A percentile compares a stretch with the other conserved stretches of the same genome.
These are phyloP conservation scores for Cyprinodon tularosa DNA, from an alignment of 2,113 vertebrate genomes.

Conservation along the genomic window DNA sequence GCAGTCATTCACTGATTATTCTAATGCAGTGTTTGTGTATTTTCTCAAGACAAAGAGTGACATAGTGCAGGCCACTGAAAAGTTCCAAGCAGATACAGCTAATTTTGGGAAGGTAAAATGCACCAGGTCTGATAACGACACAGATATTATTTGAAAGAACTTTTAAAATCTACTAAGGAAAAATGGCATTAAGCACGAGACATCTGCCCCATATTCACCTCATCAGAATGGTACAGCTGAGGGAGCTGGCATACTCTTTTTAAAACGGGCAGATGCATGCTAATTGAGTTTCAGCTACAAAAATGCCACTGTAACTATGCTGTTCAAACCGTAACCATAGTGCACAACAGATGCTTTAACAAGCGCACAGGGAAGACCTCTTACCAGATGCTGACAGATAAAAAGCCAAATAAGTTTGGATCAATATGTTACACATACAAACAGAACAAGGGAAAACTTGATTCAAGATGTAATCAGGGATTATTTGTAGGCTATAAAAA, in stretches of 20 bases:
- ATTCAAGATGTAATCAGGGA: neutral
- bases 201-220: neutral
- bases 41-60: too few species aligned
- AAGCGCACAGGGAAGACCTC: neutral
- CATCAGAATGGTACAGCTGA: neutral
- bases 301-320: neutral
- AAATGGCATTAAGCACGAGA: neutral
- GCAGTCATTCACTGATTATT: too few species aligned
- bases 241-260: neutral
- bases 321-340: too few species aligned
- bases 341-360: neutral
- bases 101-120: too few species aligned
- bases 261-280: neutral
- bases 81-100: too few species aligned
- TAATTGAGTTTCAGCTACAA: too few species aligned
- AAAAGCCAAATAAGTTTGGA: neutral
- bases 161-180: neutral
- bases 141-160: too few species aligned
- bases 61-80: too few species aligned
- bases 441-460: neutral
- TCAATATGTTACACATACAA: neutral
- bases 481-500: neutral
- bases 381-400: conserved; percentile 2
- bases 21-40: too few species aligned
- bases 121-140: too few species aligned